phyloP scores from a whole-genome alignment of 1,140 invertebrate species.

The Cylas formicarius region DNA sequence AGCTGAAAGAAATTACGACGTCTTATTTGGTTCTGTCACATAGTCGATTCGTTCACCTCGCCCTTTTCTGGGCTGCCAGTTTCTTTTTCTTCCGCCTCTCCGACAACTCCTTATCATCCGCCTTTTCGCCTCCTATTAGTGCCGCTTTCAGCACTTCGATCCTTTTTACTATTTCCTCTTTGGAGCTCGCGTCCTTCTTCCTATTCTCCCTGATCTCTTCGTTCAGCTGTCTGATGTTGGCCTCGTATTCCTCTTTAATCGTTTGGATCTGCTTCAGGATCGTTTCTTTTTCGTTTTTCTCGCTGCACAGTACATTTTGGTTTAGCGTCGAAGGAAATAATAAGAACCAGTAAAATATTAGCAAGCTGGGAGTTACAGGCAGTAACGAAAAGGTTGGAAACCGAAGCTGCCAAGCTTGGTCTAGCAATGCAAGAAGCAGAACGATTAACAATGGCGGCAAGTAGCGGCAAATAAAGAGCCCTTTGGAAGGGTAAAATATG shows the following conservation, averaged over 20 bases:
- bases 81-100: slow-evolving; percentile 63
- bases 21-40: not conserved
- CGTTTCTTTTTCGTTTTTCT: slow-evolving; percentile 44
- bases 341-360: too few relatives aligned
- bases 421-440: too few relatives aligned
- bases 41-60: slow-evolving; percentile 39
- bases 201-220: slow-evolving; percentile 31
- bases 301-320: slow-evolving; percentile 26
- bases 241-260: slow-evolving; percentile 44
- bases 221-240: slow-evolving; percentile 36
- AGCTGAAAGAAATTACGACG: slow-evolving; percentile 36
- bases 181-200: slow-evolving; percentile 28
- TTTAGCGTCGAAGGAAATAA: too few relatives aligned
- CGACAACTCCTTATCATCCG: slow-evolving; percentile 62
- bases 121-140: slow-evolving; percentile 75
- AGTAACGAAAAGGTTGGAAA: too few relatives aligned
- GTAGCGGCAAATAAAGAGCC: too few relatives aligned
- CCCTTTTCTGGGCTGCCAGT: slow-evolving; percentile 58
- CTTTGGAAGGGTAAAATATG: too few relatives aligned
- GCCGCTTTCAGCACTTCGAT: slow-evolving; percentile 59
- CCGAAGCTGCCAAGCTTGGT: too few relatives aligned
- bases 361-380: too few relatives aligned
- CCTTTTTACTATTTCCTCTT: slow-evolving; percentile 42
- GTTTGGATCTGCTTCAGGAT: slow-evolving; percentile 44
- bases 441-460: too few relatives aligned